phyloP scores from a whole-genome alignment of 1,140 invertebrate genomes.

The Aradophagus sp. region DNA sequence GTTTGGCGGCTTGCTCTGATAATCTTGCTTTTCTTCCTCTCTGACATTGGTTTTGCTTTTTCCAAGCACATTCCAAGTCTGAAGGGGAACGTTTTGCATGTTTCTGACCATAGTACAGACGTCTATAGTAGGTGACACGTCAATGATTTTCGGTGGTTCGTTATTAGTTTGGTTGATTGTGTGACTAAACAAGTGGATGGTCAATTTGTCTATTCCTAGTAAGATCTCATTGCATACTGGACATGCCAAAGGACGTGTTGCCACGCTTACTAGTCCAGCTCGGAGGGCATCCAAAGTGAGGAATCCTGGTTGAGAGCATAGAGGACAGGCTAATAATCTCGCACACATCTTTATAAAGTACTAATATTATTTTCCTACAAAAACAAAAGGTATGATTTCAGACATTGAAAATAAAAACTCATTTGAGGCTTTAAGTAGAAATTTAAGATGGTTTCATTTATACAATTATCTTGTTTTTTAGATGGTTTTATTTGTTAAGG shows the following conservation, averaged over 20 bases:
- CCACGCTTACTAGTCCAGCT: slow-evolving; percentile 82
- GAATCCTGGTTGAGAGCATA: slow-evolving; percentile 84
- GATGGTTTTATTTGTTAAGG: too few relatives aligned
- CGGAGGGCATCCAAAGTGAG: slow-evolving; percentile 81
- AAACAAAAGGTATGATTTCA: too few relatives aligned
- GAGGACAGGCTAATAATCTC: slow-evolving; percentile 81
- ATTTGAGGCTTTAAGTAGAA: too few relatives aligned
- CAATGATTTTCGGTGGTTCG: slow-evolving; percentile 34
- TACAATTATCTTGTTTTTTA: too few relatives aligned
- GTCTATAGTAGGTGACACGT: slow-evolving; percentile 11
- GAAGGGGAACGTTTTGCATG: slow-evolving; percentile 45
- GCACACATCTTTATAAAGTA: slow-evolving; percentile 75
- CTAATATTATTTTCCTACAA: too few relatives aligned
- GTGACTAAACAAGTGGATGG: slow-evolving; percentile 87
- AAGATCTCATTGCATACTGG: slow-evolving; percentile 85
- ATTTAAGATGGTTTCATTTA: too few relatives aligned
- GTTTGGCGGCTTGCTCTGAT: slow-evolving; percentile 6
- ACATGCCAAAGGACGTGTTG: slow-evolving; percentile 82
- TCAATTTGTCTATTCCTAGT: slow-evolving; percentile 87
- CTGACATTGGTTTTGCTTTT: slow-evolving; percentile 4
- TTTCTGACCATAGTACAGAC: slow-evolving; percentile 25
- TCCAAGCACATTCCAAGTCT: slow-evolving; percentile 51
- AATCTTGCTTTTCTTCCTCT: slow-evolving; percentile 23
- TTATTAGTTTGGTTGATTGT: slow-evolving; percentile 65
- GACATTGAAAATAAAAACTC: too few relatives aligned